Evolutionary conservation across 1,140 invertebrate genomes (phyloP), one percentile per base, ranked within the genome.

Genomic region (Brachionus calyciflorus): DNA sequence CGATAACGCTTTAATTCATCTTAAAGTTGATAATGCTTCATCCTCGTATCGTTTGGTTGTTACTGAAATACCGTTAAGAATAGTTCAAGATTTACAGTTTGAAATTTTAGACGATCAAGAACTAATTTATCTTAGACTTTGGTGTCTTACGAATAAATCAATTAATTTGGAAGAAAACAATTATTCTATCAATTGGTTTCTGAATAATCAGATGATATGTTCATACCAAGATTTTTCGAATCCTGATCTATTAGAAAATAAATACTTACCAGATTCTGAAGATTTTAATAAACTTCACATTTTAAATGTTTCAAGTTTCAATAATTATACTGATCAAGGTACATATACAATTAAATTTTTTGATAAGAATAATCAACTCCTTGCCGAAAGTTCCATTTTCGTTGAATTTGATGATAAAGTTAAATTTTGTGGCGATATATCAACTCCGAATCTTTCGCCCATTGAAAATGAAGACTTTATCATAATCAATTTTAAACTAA

Each of bases 71-170:
- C 1, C n/a, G 0, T 24, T 65, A 12, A 19, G 44, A 65, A 41
- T 65, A 2, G 5, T 73, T 12, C 21, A 73, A 73, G 21, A 48
- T 6, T 37, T 73, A 33, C 2, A 9, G 7, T 51, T 49, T 73
- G 3, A 3, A 0, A n/a, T n/a, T n/a, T 40, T 49, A n/a, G 6
- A 3, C 12, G 46, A 73, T 33, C 10, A 1, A n/a, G n/a, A n/a
- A n/a, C n/a, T n/a, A 12, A 1, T 7, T 0, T 26, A 3, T 28
- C 19, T 51, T 30, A 48, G 17, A 7, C 1, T 73, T 4, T 73
- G 12, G n/a, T 73, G 69, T 24, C 6, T 24, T 2, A 49, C 49
- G 4, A 73, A 73, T 21, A 73, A 73, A 17, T 73, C 69, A 55
- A 19, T 73, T 1, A 55, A 73, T 49, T 46, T 65, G 1, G 40